A percentile compares a stretch with the other conserved stretches of the same genome.
These are phyloP conservation scores for Acanthurus tractus DNA, from an alignment of 2,797 vertebrate genomes.

Conservation along the genomic window DNA sequence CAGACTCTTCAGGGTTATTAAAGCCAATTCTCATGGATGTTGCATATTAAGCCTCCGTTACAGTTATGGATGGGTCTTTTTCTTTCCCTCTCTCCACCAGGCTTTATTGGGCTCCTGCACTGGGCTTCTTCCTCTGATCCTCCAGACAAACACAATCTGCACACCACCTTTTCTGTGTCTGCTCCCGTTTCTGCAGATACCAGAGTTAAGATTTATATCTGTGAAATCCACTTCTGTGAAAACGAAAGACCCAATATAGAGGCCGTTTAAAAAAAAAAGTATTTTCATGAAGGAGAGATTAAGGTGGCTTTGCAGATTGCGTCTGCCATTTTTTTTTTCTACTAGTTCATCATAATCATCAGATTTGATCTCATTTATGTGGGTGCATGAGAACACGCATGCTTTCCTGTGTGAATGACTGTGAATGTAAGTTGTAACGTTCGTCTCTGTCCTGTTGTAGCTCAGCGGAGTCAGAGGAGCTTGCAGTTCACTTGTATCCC, in stretches of 20 bases:
- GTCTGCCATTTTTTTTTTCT: slow-evolving; percentile 38
- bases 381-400: slow-evolving; percentile 23
- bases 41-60: slow-evolving; percentile 43
- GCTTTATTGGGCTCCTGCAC: slow-evolving; percentile 59
- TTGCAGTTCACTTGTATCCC: slow-evolving; percentile 96
- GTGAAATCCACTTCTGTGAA: slow-evolving; percentile 41
- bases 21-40: slow-evolving; percentile 53
- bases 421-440: slow-evolving; percentile 28
- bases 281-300: not conserved
- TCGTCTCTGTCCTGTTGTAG: slow-evolving; percentile 77
- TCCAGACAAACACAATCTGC: slow-evolving; percentile 76
- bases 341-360: slow-evolving; percentile 42
- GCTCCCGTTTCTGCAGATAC: slow-evolving; percentile 24
- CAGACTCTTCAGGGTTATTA: slow-evolving; percentile 44
- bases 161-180: slow-evolving; percentile 54
- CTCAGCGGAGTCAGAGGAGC: slow-evolving; percentile 96
- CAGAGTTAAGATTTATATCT: slow-evolving; percentile 45
- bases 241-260: slow-evolving; percentile 9
- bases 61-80: slow-evolving; percentile 35
- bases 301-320: slow-evolving; percentile 61
- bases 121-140: slow-evolving; percentile 68
- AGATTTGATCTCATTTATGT: slow-evolving; percentile 26
- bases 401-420: slow-evolving; percentile 13
- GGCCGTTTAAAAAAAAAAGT: not conserved
- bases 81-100: slow-evolving; percentile 38